Evolutionary conservation across 2,888 invertebrate genomes (phyloP), one percentile per base, ranked within the genome.

Genomic region (Biston stratarius): DNA sequence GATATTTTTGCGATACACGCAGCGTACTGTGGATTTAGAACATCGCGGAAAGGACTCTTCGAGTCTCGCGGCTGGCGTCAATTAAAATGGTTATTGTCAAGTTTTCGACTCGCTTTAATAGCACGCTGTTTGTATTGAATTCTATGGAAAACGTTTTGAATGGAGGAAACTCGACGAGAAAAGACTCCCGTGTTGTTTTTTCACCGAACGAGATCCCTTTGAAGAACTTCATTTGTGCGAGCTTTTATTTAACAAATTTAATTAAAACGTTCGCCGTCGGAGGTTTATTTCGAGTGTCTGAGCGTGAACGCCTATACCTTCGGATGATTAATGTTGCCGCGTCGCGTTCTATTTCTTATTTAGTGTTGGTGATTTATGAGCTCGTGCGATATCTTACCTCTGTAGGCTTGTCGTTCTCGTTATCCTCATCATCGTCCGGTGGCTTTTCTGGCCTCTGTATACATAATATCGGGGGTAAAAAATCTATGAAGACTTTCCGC

Each of bases 371-470:
- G 75, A 78, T 79, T 80, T 79, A 79, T 73, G 67, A 74, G 61
- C 72, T 65, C 69, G 49, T 67, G 78, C 79, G 53, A 77, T 83
- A 76, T 77, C 92, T 93, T 86, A 94, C 94, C 93, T 94, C 94
- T 64, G 87, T 90, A 57, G 94, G 94, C 75, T 94, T 94, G 83
- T 94, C 94, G 70, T 90, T 87, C 72, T 91, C 91, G 57, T 94
- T 95, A 53, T 92, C 92, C 64, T 95, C 95, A 64, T 95, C 95
- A 73, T 96, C 96, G 71, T 96, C 96, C 59, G 95, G 95, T 72
- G 97, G 96, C 87, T 97, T 97, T 78, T 96, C 96, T 60, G 98
- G 98, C 86, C 98, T 95, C 92, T 97, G 96, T 91, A 98, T 98
- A 91, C 97, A 96, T 81, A 98, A 95, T 90, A 97, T 96, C 90